Conservation (phyloP, 2,888 invertebrate genomes). For the Nomada fucata region DNA sequence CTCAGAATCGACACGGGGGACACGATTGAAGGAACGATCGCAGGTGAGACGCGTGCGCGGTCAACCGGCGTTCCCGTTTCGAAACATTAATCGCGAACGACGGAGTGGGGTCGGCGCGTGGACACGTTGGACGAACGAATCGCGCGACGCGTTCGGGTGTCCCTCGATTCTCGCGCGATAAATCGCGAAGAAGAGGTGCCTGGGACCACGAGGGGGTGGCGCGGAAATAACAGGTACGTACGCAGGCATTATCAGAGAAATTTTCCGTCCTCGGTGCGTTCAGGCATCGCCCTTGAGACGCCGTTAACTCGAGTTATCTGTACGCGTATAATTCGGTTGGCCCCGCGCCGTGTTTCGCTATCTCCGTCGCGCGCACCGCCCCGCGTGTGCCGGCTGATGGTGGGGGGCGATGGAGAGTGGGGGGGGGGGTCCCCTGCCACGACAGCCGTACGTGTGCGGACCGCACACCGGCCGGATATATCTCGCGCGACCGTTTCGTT, state of each 20-base stretch:
- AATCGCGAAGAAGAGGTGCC: too few species aligned
- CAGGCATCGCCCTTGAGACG: slow-evolving; percentile 65
- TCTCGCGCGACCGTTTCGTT: slow-evolving; percentile 66
- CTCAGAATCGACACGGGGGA: too few species aligned
- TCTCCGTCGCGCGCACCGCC: slow-evolving; percentile 67
- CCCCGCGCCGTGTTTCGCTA: slow-evolving; percentile 63
- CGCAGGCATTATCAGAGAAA: slow-evolving; percentile 63
- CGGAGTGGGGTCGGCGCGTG: too few species aligned
- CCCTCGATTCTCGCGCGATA: too few species aligned
- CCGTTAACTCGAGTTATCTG: slow-evolving; percentile 76
- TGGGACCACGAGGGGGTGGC: too few species aligned
- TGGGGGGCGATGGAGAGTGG: too few species aligned
- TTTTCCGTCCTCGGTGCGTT: slow-evolving; percentile 61
- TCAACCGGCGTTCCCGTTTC: too few species aligned
- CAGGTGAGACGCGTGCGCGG: accelerated
- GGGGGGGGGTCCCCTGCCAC: slow-evolving; percentile 6
- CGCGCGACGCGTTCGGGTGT: too few species aligned
- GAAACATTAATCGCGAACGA: too few species aligned
- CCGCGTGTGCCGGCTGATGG: slow-evolving; percentile 32
- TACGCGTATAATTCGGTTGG: slow-evolving; percentile 66
- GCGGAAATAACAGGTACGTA: slow-evolving; percentile 55
- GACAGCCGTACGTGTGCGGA: slow-evolving; percentile 13
- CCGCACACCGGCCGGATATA: slow-evolving; percentile 49
- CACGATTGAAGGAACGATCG: too few species aligned
- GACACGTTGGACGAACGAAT: too few species aligned